Base-by-base conservation (phyloP, 2,888 invertebrate genomes). In the Drosophila meridionalis region DNA sequence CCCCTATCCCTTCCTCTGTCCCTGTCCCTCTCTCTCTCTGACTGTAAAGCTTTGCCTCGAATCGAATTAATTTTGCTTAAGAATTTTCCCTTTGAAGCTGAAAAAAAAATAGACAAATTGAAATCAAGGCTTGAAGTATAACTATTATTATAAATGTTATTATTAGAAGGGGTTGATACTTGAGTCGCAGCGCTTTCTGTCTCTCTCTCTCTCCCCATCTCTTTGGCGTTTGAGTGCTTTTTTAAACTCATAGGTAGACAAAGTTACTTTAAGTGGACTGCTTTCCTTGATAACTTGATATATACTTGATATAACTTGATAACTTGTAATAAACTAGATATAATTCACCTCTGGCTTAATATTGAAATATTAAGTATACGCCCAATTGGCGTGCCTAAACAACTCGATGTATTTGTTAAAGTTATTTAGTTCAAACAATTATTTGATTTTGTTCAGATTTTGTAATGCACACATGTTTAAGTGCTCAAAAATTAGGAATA, bases 51-150 rank as follows among this genome's bases (percentile, higher is more conserved):
- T 38, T 38, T 45, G 50, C 48, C 3, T 8, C 26, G 62, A 68
- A 80, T 80, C 66, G 43, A 81, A 72, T 80, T 70, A 67, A 76
- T 42, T 72, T 36, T 42, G 61, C 43, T 30, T 28, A 26, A 38
- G 50, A 26, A 20, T 32, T 60, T 60, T 40, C 14, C 4, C 60
- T 60, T 50, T 60, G 60, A 60, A 32, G 50, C 9, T 5, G 20
- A 8, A 34, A 65, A 40, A 40, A 38, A 45, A 28, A n/a, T 32
- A 20, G 30, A 58, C 57, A 47, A 76, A 69, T 80, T 76, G 48
- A 36, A 69, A 65, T 76, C 40, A 57, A 32, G 2, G 40, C 34
- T 12, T 20, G 14, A 67, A 57, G 20, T 56, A 32, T 69, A 28
- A 56, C 42, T 42, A 68, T 52, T 43, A 63, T 32, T 32, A 68